Evolutionary conservation across 2,888 invertebrate genomes (phyloP).

Genomic region (Cabera pusaria): DNA sequence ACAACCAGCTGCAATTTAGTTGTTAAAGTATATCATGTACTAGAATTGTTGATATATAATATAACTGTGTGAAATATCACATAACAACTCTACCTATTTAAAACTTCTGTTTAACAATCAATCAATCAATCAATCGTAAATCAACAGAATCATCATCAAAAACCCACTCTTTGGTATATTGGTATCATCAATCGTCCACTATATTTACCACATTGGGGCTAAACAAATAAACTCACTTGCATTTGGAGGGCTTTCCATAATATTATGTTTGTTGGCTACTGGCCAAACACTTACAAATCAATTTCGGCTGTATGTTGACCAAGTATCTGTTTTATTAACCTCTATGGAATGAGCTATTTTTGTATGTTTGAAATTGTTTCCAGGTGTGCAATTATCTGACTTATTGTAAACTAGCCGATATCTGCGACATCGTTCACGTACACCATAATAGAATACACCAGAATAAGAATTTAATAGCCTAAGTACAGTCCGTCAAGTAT

Average conservation of each 20-base stretch:
- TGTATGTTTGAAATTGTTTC: conserved; percentile 4
- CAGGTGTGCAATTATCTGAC: neutral
- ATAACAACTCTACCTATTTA: no score
- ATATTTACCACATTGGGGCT: conserved; percentile 21
- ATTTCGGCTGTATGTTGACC: conserved; percentile 37
- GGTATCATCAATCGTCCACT: conserved; percentile 8
- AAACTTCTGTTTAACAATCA: no score
- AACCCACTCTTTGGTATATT: conserved; percentile 14
- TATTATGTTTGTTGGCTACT: conserved; percentile 37
- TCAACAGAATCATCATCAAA: conserved; percentile 5
- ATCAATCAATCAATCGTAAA: no score
- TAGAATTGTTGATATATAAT: no score
- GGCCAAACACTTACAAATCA: conserved; percentile 40
- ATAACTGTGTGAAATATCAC: no score
- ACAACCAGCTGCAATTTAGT: no score
- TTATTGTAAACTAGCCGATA: no score
- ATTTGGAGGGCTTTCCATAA: conserved; percentile 34
- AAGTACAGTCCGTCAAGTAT: no score
- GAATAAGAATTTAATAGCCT: no score
- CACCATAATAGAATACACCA: no score
- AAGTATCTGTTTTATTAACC: conserved; percentile 32
- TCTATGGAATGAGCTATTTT: conserved; percentile 28
- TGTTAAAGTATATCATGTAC: no score
- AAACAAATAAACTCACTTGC: conserved; percentile 31
- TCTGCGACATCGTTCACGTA: no score